These are phyloP conservation scores for Smittia sp. DNA, from an alignment of 2,888 invertebrate genomes.

Conservation along the genomic window DNA sequence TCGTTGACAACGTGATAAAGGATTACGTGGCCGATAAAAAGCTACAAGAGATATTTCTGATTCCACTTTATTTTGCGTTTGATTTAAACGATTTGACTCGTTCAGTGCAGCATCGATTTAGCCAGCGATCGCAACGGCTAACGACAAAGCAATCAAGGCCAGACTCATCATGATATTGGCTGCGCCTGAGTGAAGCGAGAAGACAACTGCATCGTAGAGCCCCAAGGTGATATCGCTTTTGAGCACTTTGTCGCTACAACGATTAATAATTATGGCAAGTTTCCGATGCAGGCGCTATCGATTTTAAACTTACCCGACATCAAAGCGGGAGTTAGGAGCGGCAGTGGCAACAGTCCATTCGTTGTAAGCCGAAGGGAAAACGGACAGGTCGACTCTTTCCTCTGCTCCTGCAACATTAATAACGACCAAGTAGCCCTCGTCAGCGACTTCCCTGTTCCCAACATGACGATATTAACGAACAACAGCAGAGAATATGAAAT, in stretches of 20 bases:
- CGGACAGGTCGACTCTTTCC: neutral
- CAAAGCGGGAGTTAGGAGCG: conserved; percentile 26
- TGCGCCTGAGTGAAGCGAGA: neutral
- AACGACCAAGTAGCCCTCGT: conserved; percentile 8
- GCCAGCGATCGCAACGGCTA: no score
- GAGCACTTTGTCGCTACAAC: neutral
- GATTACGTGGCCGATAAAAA: no score
- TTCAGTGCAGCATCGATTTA: no score
- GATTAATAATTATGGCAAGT: neutral
- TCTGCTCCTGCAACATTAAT: neutral
- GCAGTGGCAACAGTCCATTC: conserved; percentile 22
- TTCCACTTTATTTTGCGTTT: no score
- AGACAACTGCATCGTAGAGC: conserved; percentile 27
- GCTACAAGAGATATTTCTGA: no score
- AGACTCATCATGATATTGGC: neutral
- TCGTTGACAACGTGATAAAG: no score
- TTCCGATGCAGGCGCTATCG: neutral
- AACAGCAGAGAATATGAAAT: neutral
- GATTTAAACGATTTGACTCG: no score
- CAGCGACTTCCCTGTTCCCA: neutral
- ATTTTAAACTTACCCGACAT: conserved; percentile 17
- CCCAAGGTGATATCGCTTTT: neutral
- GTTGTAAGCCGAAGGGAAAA: neutral
- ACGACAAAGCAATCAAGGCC: neutral
- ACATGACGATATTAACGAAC: neutral